A percentile compares a stretch with the other conserved stretches of the same genome.
phyloP scores from a whole-genome alignment of 2,797 vertebrate genomes.

The Podarcis siculus region DNA sequence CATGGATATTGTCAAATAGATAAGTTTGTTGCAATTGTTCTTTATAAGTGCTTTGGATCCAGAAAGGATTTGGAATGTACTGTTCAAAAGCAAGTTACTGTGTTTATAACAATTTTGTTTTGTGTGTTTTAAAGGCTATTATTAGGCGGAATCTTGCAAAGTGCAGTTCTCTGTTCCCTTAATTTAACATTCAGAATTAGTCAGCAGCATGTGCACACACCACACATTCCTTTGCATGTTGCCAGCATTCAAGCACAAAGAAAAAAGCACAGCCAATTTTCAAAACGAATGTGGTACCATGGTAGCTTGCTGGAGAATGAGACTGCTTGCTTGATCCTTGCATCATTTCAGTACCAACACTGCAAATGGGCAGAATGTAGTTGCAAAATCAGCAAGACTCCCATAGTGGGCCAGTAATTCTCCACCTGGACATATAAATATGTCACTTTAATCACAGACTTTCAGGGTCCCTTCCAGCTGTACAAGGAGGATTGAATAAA shows the following conservation, averaged over 20 bases:
- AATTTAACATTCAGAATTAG: neutral
- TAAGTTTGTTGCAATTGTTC: neutral
- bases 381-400: neutral
- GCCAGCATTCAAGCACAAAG: neutral
- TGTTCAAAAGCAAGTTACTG: conserved; percentile 10
- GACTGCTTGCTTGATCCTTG: neutral
- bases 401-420: neutral
- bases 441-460: too few relatives aligned
- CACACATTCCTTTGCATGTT: neutral
- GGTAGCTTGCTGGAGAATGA: neutral
- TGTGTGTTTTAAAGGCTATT: conserved; percentile 15
- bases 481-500: neutral
- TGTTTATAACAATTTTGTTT: conserved; percentile 16
- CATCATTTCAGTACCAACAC: neutral
- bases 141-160: conserved; percentile 7
- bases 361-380: neutral
- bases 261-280: neutral
- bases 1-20: conserved; percentile 36
- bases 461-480: too few relatives aligned
- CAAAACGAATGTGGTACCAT: neutral
- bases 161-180: neutral
- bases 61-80: conserved; percentile 7
- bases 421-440: neutral
- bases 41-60: conserved; percentile 15
- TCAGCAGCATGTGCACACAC: neutral